Evolutionary conservation across 1,140 invertebrate species (phyloP), one percentile per base, ranked within the genome.

Genomic region (Tachypleus tridentatus): DNA sequence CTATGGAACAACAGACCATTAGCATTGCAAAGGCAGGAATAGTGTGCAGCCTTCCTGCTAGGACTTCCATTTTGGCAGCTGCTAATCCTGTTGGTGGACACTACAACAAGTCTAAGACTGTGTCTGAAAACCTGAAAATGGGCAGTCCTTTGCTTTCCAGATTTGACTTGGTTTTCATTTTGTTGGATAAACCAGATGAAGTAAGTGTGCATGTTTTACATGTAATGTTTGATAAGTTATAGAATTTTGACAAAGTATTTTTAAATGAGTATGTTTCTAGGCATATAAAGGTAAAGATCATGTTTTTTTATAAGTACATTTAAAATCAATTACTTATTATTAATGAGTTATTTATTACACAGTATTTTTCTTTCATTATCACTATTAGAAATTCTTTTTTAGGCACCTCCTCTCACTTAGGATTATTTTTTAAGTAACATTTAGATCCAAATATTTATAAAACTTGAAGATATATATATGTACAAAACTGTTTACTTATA

Each of bases 1-100:
- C 89, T 9, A 96, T 98, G 92, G 93, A 97, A 76, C 92, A 96
- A 72, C 88, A 95, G 71, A 85, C 86, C 64, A 86, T 97, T 3
- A 93, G 89, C 74, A 84, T 97, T 64, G 91, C 92, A 0, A 93
- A 96, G 77, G 87, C 88, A 29, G 87, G 88, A n/a, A 80, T 87
- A 10, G 82, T 88, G 67, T 88, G 85, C 76, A 87, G 84, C 60
- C 77, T 96, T 54, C 85, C 87, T 51, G 86, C 90, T 0, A 80
- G 88, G 59, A 87, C 90, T 1, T 88, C 90, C 0, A 86, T 97
- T 56, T 79, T 97, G 47, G 93, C 92, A 57, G 93, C 92, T 51
- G 93, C 93, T 10, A 97, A 97, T 82, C 92, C 93, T 5, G 82
- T 85, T 8, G 85, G 85, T 51, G 93, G 93, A 47, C 87, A 90